phyloP scores from a whole-genome alignment of 2,797 vertebrate genomes.

The Poeciliopsis turneri region DNA sequence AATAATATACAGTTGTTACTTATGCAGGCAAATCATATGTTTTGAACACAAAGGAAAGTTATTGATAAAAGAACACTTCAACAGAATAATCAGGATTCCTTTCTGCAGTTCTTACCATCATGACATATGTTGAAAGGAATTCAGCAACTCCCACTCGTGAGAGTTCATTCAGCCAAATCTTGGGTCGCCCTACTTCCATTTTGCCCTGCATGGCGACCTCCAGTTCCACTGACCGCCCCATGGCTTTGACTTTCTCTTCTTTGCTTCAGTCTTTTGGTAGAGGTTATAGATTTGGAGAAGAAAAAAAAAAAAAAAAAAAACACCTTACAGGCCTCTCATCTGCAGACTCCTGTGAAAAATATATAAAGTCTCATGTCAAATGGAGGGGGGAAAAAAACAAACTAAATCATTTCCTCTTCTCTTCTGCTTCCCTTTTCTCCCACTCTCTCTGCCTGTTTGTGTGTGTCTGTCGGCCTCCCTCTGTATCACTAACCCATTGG shows the following conservation, averaged over 20 bases:
- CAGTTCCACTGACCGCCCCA: slow-evolving; percentile 53
- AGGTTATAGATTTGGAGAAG: not conserved
- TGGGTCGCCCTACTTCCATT: slow-evolving; percentile 32
- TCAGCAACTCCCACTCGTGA: slow-evolving; percentile 84
- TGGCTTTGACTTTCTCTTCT: slow-evolving; percentile 60
- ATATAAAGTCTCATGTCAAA: slow-evolving; percentile 18
- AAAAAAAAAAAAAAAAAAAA: not conserved
- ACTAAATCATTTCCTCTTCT: not conserved
- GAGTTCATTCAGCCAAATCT: slow-evolving; percentile 52
- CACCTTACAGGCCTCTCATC: not conserved
- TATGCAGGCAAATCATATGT: not conserved
- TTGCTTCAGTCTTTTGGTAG: not conserved
- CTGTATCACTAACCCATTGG: slow-evolving; percentile 31
- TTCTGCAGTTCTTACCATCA: slow-evolving; percentile 85
- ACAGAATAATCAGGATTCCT: not conserved
- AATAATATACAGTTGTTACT: slow-evolving; percentile 21
- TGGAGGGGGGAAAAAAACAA: not conserved
- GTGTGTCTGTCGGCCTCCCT: not conserved
- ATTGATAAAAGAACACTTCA: not conserved
- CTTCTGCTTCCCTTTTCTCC: not conserved
- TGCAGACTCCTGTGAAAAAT: not conserved
- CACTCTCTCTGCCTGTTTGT: slow-evolving; percentile 1
- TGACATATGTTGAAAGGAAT: slow-evolving; percentile 82
- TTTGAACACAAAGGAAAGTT: slow-evolving; percentile 3
- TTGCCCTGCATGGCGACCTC: slow-evolving; percentile 28